phyloP scores from a whole-genome alignment of 1,140 invertebrate genomes.

The Arion vulgaris region DNA sequence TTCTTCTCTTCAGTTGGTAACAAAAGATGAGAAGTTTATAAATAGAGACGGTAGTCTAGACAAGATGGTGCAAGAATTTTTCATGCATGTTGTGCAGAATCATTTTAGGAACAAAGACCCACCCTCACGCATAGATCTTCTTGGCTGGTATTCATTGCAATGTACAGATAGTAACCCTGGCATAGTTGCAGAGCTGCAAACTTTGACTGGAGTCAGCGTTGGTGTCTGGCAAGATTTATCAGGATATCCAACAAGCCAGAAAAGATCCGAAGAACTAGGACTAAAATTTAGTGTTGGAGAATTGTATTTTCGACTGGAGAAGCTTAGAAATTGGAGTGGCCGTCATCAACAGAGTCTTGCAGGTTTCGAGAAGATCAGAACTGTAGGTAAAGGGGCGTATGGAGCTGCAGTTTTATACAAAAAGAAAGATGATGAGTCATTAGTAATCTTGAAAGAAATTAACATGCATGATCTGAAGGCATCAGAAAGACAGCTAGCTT shows the following conservation, averaged over 20 bases:
- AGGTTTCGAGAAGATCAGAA: constrained; percentile 78
- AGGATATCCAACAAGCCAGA: constrained; percentile 53
- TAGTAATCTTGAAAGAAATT: constrained; percentile 85
- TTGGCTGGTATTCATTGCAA: constrained; percentile 22
- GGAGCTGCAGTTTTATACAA: constrained; percentile 83
- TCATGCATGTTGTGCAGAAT: constrained; percentile 22
- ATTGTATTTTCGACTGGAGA: constrained; percentile 74
- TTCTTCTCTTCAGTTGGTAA: constrained; percentile 70
- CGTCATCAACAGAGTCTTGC: constrained; percentile 69
- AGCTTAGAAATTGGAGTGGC: constrained; percentile 68
- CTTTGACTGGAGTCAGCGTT: constrained; percentile 58
- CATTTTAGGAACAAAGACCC: constrained; percentile 38
- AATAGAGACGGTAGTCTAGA: constrained; percentile 20
- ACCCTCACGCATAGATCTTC: constrained; percentile 35
- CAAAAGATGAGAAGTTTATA: constrained; percentile 70
- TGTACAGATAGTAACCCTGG: background rate
- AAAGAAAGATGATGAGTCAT: constrained; percentile 78
- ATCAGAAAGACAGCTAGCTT: constrained; percentile 80
- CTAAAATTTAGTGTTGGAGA: constrained; percentile 65
- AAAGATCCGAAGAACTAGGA: constrained; percentile 35
- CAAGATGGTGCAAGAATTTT: constrained; percentile 17
- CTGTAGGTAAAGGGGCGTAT: constrained; percentile 82
- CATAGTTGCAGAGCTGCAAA: constrained; percentile 21
- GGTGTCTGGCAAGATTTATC: constrained; percentile 65
- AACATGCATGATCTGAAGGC: constrained; percentile 82